A percentile compares a stretch with the other conserved stretches of the same genome.
Conservation (phyloP, 1,140 invertebrate species). For the Caenorhabditis brenneri region DNA sequence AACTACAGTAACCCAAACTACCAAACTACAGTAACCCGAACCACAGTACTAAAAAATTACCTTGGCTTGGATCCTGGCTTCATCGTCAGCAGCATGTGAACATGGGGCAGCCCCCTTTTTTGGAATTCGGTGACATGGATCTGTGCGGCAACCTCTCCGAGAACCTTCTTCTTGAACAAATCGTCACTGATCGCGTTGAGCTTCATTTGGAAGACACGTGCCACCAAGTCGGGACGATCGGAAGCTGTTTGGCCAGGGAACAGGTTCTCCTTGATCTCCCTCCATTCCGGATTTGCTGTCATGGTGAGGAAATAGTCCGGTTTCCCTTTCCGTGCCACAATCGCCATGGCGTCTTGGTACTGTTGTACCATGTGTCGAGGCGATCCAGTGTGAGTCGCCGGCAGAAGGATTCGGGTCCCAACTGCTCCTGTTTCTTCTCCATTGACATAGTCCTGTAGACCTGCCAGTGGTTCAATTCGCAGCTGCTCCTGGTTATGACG, state of each 20-base stretch:
- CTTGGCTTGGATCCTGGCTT: neutral
- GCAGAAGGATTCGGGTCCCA: slow-evolving; percentile 45
- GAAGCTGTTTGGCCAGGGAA: slow-evolving; percentile 51
- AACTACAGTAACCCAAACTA: too few relatives aligned
- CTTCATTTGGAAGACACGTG: slow-evolving; percentile 64
- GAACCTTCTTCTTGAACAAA: slow-evolving; percentile 57
- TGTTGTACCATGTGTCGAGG: slow-evolving; percentile 67
- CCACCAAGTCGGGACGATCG: slow-evolving; percentile 64
- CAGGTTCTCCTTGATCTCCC: slow-evolving; percentile 66
- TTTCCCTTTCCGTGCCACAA: slow-evolving; percentile 71
- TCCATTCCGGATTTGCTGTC: slow-evolving; percentile 63
- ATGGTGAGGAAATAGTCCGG: slow-evolving; percentile 64
- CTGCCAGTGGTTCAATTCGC: neutral
- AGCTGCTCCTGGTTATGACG: slow-evolving; percentile 45
- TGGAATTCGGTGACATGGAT: neutral
- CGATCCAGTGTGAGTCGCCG: slow-evolving; percentile 36
- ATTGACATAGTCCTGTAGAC: slow-evolving; percentile 36
- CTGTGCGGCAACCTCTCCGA: slow-evolving; percentile 60
- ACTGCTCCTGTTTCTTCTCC: neutral
- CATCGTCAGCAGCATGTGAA: neutral
- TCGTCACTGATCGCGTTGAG: slow-evolving; percentile 47
- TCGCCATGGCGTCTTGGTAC: slow-evolving; percentile 73
- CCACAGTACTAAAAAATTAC: neutral
- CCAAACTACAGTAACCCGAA: too few relatives aligned
- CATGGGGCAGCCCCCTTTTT: neutral